Percentiles rank a stretch among this genome's conserved stretches.
Evolutionary conservation across 2,113 vertebrate genomes (phyloP).

Genomic region (Danio rerio): DNA sequence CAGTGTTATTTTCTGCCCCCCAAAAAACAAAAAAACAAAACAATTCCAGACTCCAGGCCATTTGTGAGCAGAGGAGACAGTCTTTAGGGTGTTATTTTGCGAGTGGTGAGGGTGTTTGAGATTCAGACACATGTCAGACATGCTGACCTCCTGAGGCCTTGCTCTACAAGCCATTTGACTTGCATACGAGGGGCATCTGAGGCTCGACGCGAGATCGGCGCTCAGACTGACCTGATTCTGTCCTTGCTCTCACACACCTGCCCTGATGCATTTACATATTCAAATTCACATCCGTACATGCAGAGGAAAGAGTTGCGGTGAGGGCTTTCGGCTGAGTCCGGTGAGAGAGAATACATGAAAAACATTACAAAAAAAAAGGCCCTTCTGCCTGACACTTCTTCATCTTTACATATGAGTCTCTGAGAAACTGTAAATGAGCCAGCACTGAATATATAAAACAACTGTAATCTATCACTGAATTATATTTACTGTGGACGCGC

Average conservation of each 20-base stretch:
- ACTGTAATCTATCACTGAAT: slow-evolving; percentile 65
- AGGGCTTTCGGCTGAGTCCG: neutral
- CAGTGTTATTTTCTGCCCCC: neutral
- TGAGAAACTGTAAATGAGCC: slow-evolving; percentile 62
- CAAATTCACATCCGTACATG: slow-evolving; percentile 68
- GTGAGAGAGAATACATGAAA: slow-evolving; percentile 5
- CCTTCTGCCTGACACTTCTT: slow-evolving; percentile 63
- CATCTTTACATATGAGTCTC: slow-evolving; percentile 75
- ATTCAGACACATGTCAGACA: slow-evolving; percentile 41
- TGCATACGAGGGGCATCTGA: slow-evolving; percentile 64
- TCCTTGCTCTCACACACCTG: slow-evolving; percentile 76
- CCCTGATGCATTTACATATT: slow-evolving; percentile 74
- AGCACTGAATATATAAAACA: slow-evolving; percentile 57
- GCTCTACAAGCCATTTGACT: slow-evolving; percentile 70
- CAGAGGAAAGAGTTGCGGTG: slow-evolving; percentile 24
- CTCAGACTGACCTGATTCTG: slow-evolving; percentile 72
- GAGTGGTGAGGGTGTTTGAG: slow-evolving; percentile 12
- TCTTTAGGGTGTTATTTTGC: slow-evolving; percentile 20
- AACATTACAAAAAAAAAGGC: neutral
- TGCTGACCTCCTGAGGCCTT: slow-evolving; percentile 59
- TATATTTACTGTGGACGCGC: slow-evolving; percentile 10
- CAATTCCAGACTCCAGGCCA: slow-evolving; percentile 18
- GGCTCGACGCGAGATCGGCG: slow-evolving; percentile 20
- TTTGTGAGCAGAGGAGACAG: neutral
- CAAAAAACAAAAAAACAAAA: too few relatives aligned